Evolutionary conservation across 2,113 vertebrate species (phyloP).

Genomic region (Tragelaphus strepsiceros): DNA sequence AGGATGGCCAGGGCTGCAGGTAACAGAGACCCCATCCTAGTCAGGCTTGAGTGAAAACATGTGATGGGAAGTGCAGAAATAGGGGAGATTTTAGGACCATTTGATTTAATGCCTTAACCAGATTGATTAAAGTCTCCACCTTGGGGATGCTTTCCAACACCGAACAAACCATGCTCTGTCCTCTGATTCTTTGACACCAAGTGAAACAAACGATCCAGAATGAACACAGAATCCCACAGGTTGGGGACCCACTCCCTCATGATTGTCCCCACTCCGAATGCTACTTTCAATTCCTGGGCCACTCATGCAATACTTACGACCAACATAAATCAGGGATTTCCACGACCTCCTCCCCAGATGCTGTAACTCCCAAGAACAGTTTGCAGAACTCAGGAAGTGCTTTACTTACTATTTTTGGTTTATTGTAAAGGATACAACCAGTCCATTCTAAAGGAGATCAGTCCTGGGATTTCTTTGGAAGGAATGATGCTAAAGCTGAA

Average conservation of each 20-base stretch:
- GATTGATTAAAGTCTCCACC: too few relatives aligned
- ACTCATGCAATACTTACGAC: not conserved
- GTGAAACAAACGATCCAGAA: not conserved
- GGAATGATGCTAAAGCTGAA: too few relatives aligned
- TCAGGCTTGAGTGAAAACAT: not conserved
- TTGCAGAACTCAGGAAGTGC: not conserved
- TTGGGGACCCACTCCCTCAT: not conserved
- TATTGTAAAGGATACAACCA: not conserved
- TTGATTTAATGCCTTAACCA: not conserved
- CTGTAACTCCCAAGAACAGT: not conserved
- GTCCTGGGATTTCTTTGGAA: too few relatives aligned
- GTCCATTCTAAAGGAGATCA: too few relatives aligned
- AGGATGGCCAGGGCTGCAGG: not conserved
- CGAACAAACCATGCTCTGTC: fast-evolving
- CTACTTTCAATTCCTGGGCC: not conserved
- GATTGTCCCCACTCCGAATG: not conserved
- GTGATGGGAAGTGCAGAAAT: not conserved
- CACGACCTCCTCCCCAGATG: not conserved
- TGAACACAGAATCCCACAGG: not conserved
- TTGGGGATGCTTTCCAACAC: not conserved
- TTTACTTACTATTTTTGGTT: not conserved
- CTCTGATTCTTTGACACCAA: not conserved
- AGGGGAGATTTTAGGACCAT: not conserved
- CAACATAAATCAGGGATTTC: not conserved
- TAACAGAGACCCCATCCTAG: not conserved